Percentiles rank a stretch among this genome's conserved stretches.
phyloP scores from a whole-genome alignment of 2,888 invertebrate species.

The Sarcophaga caerulescens region DNA sequence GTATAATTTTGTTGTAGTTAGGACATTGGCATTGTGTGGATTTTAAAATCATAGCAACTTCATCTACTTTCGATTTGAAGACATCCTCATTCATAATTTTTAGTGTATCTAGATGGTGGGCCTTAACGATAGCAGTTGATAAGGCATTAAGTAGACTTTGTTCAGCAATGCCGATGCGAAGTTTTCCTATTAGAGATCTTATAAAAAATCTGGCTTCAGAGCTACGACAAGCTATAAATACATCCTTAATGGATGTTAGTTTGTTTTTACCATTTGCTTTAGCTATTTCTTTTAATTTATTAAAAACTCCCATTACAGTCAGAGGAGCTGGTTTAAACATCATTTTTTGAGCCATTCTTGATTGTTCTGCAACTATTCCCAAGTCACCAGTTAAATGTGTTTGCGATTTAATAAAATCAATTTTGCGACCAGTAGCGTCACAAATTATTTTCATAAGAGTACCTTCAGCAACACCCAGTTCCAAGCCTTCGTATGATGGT shows the following conservation, averaged over 20 bases:
- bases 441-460: slow-evolving; percentile 97
- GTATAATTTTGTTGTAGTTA: slow-evolving; percentile 92
- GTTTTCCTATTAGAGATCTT: slow-evolving; percentile 94
- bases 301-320: slow-evolving; percentile 88
- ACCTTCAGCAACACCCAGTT: slow-evolving; percentile 97
- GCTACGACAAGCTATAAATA: slow-evolving; percentile 95
- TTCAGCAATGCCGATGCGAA: slow-evolving; percentile 97
- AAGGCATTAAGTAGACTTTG: slow-evolving; percentile 96
- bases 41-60: slow-evolving; percentile 89
- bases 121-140: slow-evolving; percentile 90
- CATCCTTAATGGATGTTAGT: slow-evolving; percentile 92
- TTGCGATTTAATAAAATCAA: slow-evolving; percentile 90
- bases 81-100: slow-evolving; percentile 85
- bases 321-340: slow-evolving; percentile 93
- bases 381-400: slow-evolving; percentile 89
- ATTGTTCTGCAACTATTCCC: slow-evolving; percentile 93
- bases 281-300: slow-evolving; percentile 93
- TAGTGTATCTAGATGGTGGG: slow-evolving; percentile 84
- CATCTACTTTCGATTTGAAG: slow-evolving; percentile 89
- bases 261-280: slow-evolving; percentile 92
- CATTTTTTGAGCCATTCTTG: slow-evolving; percentile 91
- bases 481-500: slow-evolving; percentile 95
- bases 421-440: slow-evolving; percentile 91
- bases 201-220: slow-evolving; percentile 95
- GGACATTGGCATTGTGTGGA: slow-evolving; percentile 98